Base-by-base conservation (phyloP, 2,797 vertebrate species). In the Heliangelus exortis region DNA sequence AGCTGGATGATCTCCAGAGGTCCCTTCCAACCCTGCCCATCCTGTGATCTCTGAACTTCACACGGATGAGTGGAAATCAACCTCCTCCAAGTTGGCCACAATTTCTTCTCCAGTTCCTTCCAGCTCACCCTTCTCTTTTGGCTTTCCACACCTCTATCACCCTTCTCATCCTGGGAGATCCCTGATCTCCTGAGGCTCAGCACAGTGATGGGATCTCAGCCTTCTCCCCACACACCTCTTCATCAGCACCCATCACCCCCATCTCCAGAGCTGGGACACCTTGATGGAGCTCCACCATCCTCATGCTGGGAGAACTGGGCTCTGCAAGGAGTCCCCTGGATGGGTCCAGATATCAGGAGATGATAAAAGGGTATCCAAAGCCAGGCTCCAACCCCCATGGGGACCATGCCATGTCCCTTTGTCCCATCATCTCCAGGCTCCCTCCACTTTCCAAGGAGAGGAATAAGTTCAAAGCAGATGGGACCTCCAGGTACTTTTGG, bases 21-120 rank as follows among this genome's bases (percentile, higher is more conserved):
- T 41, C 13, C 39, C 39, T 41, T 41, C 39, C 12, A 39, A 39
- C 39, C 39, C 39, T 41, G 39, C 13, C 39, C 39, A 41, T 41
- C 13, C 39, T 5, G 39, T 41, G 39, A 41, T 41, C 39, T 55
- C 54, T 20, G 7, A 54, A 62, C 33, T 43, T 75, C n/a, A 12
- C 16, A 10, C 14, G 11, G 7, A 6, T 29, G 47, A 43, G 17
- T 28, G 22, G 55, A 61, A 72, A 55, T 15, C 67, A 59, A 59
- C 71, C 0, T 0, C 15, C 51, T 61, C 54, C 28, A 82, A 23
- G n/a, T 0, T n/a, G 11, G 13, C 47, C 36, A 50, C 47, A 22
- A 6, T 19, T 7, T 6, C 5, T 79, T 47, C 19, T 90, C 45
- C 10, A 18, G 19, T 36, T 76, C 59, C 36, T 91, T 77, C 16